These are phyloP conservation scores for Remorina albescens DNA, from an alignment of 2,797 vertebrate genomes.

Conservation along the genomic window DNA sequence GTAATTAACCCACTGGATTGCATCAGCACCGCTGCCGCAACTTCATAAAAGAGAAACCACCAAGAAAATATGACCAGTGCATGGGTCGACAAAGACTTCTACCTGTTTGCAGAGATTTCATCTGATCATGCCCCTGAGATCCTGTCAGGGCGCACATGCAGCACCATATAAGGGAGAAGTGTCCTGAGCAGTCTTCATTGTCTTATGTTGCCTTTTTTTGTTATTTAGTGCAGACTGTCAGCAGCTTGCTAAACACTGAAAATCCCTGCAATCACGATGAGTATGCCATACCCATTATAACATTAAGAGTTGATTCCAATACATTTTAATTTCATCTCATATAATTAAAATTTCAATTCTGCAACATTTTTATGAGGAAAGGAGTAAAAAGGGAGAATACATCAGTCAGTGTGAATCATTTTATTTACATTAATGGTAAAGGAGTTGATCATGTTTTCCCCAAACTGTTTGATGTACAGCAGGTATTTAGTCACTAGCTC, in stretches of 20 bases:
- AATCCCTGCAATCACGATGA: neutral
- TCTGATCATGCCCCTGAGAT: slow-evolving; percentile 25
- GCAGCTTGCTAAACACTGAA: neutral
- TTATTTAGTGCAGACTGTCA: neutral
- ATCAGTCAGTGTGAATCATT: slow-evolving; percentile 13
- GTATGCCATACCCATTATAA: too few relatives aligned
- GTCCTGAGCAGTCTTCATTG: neutral
- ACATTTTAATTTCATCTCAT: neutral
- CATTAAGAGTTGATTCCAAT: neutral
- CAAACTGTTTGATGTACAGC: slow-evolving; percentile 37
- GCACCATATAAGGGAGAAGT: slow-evolving; percentile 34
- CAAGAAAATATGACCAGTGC: slow-evolving; percentile 23
- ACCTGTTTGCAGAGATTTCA: slow-evolving; percentile 18
- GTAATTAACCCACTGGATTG: slow-evolving; percentile 68
- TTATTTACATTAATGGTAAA: slow-evolving; percentile 52
- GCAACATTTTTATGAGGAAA: neutral
- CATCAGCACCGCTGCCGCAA: slow-evolving; percentile 32
- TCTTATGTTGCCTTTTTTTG: neutral
- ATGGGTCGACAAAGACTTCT: slow-evolving; percentile 21
- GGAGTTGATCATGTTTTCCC: slow-evolving; percentile 28
- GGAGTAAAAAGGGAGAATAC: slow-evolving; percentile 8
- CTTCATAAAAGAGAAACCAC: slow-evolving; percentile 31
- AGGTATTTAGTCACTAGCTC: slow-evolving; percentile 46
- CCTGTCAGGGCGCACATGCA: slow-evolving; percentile 1
- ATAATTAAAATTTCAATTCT: neutral